Percentiles rank a stretch among this genome's conserved stretches.
Evolutionary conservation across 2,888 invertebrate genomes (phyloP).

Genomic region (Hyalella azteca): DNA sequence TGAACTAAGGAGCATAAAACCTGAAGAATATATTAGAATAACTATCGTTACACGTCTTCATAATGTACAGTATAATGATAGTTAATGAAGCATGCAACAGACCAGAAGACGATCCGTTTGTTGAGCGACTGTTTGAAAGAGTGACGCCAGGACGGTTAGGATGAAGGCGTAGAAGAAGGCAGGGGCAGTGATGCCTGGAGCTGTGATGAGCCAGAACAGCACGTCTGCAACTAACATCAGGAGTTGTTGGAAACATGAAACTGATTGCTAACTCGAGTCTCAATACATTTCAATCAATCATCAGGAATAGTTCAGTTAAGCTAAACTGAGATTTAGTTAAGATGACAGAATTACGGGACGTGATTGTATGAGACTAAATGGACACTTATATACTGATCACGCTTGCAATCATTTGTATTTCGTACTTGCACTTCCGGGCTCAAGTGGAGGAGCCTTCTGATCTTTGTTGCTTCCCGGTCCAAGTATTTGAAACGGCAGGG

Average conservation of each 20-base stretch:
- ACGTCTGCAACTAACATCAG: constrained; percentile 35
- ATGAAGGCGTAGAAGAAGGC: constrained; percentile 18
- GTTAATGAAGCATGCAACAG: neutral
- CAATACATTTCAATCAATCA: too few species aligned
- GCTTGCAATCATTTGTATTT: too few species aligned
- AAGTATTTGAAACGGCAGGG: neutral
- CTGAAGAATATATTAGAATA: neutral
- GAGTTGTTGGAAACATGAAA: too few species aligned
- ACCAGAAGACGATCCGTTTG: neutral
- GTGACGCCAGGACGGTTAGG: constrained; percentile 1
- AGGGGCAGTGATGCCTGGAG: constrained; percentile 18
- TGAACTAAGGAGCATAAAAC: too few species aligned
- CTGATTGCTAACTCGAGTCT: too few species aligned
- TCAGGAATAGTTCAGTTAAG: too few species aligned
- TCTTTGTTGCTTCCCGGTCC: neutral
- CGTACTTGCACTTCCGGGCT: neutral
- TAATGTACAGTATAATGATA: neutral
- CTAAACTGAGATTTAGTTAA: too few species aligned
- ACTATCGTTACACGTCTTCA: neutral
- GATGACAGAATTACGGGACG: too few species aligned
- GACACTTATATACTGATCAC: too few species aligned
- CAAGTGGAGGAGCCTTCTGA: neutral
- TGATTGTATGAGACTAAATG: too few species aligned
- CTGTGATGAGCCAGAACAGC: constrained; percentile 9
- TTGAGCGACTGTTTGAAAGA: neutral